Evolutionary conservation across 2,888 invertebrate genomes (phyloP).

Genomic region (Perizoma flavofasciatum): DNA sequence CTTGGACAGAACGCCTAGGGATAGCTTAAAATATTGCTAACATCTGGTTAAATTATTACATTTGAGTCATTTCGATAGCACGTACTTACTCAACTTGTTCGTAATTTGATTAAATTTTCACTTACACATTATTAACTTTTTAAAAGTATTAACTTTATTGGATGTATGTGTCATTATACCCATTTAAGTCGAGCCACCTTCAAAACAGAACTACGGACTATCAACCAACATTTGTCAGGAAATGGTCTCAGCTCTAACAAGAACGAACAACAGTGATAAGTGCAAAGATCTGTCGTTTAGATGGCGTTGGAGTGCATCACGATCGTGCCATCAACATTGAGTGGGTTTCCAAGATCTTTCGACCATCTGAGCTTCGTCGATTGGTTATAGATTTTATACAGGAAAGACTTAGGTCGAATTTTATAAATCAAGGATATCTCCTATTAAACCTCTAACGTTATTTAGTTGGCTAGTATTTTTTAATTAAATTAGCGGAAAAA

Average conservation of each 20-base stretch:
- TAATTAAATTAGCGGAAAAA: no score
- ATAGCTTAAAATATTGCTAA: no score
- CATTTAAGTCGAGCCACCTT: neutral
- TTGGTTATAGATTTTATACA: conserved; percentile 13
- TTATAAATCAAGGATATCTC: neutral
- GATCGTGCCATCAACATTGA: conserved; percentile 46
- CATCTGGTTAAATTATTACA: no score
- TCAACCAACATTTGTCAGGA: conserved; percentile 30
- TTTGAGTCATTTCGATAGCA: no score
- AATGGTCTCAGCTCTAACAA: conserved; percentile 35
- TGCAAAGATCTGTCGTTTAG: conserved; percentile 52
- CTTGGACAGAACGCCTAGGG: no score
- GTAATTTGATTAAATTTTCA: no score
- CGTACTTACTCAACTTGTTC: no score
- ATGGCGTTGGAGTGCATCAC: conserved; percentile 48
- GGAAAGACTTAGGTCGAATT: conserved; percentile 1
- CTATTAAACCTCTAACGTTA: no score
- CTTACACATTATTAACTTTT: no score
- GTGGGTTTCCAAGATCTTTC: conserved; percentile 35
- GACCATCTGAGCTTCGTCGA: conserved; percentile 18
- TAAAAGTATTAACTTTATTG: no score
- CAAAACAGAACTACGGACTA: conserved; percentile 19
- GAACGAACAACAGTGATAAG: conserved; percentile 38
- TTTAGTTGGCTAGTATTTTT: no score
- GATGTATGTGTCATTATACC: neutral